Percentiles rank a stretch among this genome's conserved stretches.
Conservation (phyloP, 2,113 vertebrate species). For the Noctilio leporinus region DNA sequence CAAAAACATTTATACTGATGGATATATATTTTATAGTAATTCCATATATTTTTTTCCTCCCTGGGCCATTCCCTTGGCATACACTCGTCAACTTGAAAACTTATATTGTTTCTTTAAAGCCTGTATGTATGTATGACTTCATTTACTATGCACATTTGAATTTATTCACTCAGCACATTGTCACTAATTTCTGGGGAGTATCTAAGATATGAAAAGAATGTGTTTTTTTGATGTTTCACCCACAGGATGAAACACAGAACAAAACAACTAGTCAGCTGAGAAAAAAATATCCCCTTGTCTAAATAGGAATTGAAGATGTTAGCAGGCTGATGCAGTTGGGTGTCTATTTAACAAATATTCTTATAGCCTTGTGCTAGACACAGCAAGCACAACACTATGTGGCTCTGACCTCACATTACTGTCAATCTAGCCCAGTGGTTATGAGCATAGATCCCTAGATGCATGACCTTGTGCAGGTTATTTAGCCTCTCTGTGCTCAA, state of each 20-base stretch:
- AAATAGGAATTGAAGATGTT: not conserved
- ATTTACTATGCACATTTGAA: not conserved
- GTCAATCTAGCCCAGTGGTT: not conserved
- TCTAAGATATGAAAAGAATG: not conserved
- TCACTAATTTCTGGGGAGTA: not conserved
- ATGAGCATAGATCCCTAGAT: not conserved
- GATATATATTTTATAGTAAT: not conserved
- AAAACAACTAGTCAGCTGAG: not conserved
- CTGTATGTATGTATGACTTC: not conserved
- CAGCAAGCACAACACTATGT: rapidly evolving
- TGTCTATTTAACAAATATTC: not conserved
- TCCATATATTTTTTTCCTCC: not conserved
- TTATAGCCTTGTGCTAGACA: too few relatives aligned
- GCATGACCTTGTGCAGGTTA: not conserved
- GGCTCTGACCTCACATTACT: not conserved
- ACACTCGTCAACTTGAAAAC: not conserved
- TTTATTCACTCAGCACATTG: not conserved
- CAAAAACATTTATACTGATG: not conserved
- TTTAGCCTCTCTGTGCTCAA: not conserved
- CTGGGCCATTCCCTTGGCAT: not conserved
- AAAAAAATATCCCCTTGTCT: not conserved
- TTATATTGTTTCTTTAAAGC: not conserved
- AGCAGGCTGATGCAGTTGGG: not conserved
- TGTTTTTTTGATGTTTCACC: not conserved
- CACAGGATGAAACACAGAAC: not conserved